Evolutionary conservation across 2,888 invertebrate species (phyloP).

Genomic region (Epirrhoe alternata): DNA sequence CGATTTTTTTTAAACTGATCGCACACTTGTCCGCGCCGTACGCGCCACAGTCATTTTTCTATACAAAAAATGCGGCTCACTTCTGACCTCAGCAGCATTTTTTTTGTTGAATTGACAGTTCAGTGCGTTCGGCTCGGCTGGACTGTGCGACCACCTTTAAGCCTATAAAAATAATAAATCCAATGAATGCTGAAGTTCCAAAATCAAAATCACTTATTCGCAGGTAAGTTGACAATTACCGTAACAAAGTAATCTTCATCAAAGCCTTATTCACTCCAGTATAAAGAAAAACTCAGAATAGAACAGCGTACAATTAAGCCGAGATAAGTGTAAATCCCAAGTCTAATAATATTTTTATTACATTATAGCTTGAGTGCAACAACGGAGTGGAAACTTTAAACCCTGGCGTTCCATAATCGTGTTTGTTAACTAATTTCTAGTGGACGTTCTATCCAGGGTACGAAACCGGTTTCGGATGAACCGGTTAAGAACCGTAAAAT

Average conservation of each 20-base stretch:
- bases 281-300: slow-evolving; percentile 13
- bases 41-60: no score
- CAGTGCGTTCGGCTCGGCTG: no score
- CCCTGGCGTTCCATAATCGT: slow-evolving; percentile 16
- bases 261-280: slow-evolving; percentile 5
- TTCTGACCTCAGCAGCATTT: no score
- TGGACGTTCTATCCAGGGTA: not conserved
- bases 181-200: no score
- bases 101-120: no score
- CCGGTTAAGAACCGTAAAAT: not conserved
- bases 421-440: slow-evolving; percentile 22
- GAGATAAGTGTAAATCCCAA: slow-evolving; percentile 37
- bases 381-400: slow-evolving; percentile 24
- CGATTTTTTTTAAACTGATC: no score
- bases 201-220: no score
- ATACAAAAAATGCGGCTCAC: no score
- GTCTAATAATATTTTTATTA: slow-evolving; percentile 43
- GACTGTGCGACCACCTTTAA: no score
- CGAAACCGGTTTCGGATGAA: not conserved
- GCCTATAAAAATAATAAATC: no score
- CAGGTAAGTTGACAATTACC: no score
- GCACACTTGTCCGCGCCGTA: no score
- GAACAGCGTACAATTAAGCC: slow-evolving; percentile 26
- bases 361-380: slow-evolving; percentile 39
- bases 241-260: not conserved